Evolutionary conservation across 2,888 invertebrate species (phyloP), one percentile per base, ranked within the genome.

Genomic region (Thymelicus sylvestris): DNA sequence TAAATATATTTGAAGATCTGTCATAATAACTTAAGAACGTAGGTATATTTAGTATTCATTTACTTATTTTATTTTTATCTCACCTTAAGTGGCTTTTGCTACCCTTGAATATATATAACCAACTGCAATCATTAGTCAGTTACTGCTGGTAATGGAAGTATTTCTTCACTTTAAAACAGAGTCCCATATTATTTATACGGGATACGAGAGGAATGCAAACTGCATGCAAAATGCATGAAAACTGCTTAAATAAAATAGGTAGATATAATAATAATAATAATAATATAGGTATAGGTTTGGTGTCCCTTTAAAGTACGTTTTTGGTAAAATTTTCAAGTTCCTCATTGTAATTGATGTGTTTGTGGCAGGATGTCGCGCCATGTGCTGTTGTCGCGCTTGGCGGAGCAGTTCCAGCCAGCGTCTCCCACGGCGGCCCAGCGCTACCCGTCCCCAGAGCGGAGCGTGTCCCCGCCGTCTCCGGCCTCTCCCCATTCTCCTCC

Each of bases 381-480:
- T 86, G 89, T 92, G 77, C 86, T 93, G 52, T 83, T 93, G 68
- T 92, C 92, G 24, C 89, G 93, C 64, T 82, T 93, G 81, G 92
- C 91, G 72, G 93, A 93, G 85, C 92, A 92, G 86, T 93, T 93
- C 81, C 89, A 88, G 83, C 84, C 87, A 1, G 81, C 89, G 0
- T 88, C 91, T 1, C 88, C 90, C 50, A 86, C 88, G 50, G 86
- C 85, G 62, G 65, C 64, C 15, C 92, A 89, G 76, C 86, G 90
- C 59, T 92, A 80, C 74, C 91, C 90, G 0, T 92, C 92, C 7
- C 92, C 92, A 4, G 92, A 90, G 70, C 86, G 92, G 69, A 93
- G 91, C 76, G 80, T 88, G 13, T 90, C 91, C 2, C 92, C 92
- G 0, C 84, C 80, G 74, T 87, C 89, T 0, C 89, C 89, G 0